phyloP scores from a whole-genome alignment of 64 coral and sea anemone species.

The Dendrophyllia cribrosa region DNA sequence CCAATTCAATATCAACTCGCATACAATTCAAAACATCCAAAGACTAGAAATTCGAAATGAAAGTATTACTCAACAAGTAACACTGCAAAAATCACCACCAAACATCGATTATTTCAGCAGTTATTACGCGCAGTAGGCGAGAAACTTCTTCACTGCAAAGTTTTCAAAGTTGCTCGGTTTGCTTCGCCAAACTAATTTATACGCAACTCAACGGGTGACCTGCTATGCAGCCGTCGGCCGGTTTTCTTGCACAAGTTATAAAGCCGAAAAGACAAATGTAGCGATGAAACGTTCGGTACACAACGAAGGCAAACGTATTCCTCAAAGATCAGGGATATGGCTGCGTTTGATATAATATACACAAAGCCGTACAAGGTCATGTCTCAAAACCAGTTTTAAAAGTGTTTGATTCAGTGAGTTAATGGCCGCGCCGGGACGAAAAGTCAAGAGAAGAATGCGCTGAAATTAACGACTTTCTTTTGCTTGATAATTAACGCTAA shows the following conservation, averaged over 20 bases:
- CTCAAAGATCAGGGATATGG: neutral
- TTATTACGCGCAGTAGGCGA: neutral
- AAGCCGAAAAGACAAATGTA: neutral
- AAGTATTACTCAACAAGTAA: neutral
- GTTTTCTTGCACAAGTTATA: neutral
- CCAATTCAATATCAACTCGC: neutral
- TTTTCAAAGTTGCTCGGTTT: neutral
- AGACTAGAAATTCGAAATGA: neutral
- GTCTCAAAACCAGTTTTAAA: neutral
- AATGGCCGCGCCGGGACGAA: conserved; percentile 17
- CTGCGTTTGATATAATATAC: neutral
- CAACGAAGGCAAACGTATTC: neutral
- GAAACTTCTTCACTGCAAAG: neutral
- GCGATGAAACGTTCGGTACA: neutral
- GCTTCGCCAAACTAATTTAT: neutral
- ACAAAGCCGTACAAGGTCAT: neutral
- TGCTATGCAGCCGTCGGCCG: neutral
- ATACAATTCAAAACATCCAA: neutral
- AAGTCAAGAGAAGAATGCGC: conserved; percentile 6
- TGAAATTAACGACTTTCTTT: neutral
- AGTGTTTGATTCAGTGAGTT: neutral
- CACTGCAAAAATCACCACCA: neutral
- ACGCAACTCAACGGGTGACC: conserved; percentile 8
- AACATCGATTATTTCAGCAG: neutral
- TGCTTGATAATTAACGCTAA: neutral